A percentile compares a stretch with the other conserved stretches of the same genome.
Evolutionary conservation across 2,113 vertebrate genomes (phyloP).

Genomic region (Oceanites oceanicus): DNA sequence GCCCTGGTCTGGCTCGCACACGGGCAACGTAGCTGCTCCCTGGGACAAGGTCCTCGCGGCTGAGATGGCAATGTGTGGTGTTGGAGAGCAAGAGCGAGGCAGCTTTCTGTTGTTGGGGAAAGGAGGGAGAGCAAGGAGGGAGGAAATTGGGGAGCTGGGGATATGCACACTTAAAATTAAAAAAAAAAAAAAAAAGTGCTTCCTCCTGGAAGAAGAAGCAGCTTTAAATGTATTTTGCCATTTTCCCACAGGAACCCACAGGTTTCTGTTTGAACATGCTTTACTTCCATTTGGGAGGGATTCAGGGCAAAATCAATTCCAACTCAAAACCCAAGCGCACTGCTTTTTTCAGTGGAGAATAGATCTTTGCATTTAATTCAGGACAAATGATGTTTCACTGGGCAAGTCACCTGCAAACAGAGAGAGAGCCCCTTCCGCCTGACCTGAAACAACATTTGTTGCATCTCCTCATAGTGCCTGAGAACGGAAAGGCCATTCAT

Average conservation of each 20-base stretch:
- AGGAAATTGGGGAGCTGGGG: not conserved
- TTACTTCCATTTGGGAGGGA: not conserved
- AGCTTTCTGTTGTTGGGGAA: conserved; percentile 36
- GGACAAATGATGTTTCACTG: not conserved
- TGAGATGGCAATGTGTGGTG: not conserved
- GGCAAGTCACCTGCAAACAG: not conserved
- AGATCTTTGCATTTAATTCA: not conserved
- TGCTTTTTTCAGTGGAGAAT: not conserved
- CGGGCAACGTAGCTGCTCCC: conserved; percentile 64
- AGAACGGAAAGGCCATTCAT: not conserved
- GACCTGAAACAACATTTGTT: not conserved
- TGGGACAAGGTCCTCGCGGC: not conserved
- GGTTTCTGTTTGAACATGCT: fast-evolving
- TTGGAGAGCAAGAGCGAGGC: not conserved
- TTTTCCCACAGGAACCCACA: not conserved
- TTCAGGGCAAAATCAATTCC: not conserved
- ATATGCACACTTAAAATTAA: not conserved
- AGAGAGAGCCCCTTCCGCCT: not conserved
- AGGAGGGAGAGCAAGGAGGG: not conserved
- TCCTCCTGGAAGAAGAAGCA: not conserved
- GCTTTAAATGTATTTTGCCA: not conserved
- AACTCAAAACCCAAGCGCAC: not conserved
- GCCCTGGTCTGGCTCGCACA: conserved; percentile 37
- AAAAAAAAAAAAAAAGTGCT: not conserved
- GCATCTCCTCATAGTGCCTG: not conserved